A percentile compares a stretch with the other conserved stretches of the same genome.
Evolutionary conservation across 1,140 invertebrate species (phyloP).

Genomic region (Cephus cinctus): DNA sequence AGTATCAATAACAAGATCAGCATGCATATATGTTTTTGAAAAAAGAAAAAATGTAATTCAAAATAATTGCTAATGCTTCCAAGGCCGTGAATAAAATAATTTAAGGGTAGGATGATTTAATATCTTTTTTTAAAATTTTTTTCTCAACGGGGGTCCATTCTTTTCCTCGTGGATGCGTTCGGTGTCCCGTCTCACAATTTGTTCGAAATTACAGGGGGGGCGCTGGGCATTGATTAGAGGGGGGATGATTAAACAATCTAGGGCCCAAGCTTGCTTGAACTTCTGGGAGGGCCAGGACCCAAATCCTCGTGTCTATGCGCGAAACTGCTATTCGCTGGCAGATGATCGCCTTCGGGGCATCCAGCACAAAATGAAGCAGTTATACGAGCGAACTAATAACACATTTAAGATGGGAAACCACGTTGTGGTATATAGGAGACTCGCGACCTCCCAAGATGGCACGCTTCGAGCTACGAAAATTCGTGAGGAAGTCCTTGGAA

Average conservation of each 20-base stretch:
- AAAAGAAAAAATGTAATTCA: too few relatives aligned
- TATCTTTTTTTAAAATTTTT: too few relatives aligned
- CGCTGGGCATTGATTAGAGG: slow-evolving; percentile 26
- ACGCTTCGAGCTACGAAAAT: slow-evolving; percentile 23
- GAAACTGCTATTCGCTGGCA: slow-evolving; percentile 9
- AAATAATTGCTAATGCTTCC: too few relatives aligned
- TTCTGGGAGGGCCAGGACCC: slow-evolving; percentile 21
- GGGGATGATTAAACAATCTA: slow-evolving; percentile 29
- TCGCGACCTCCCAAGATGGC: slow-evolving; percentile 28
- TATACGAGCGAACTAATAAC: slow-evolving; percentile 34
- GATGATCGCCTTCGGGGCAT: slow-evolving; percentile 25
- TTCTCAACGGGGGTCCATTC: too few relatives aligned
- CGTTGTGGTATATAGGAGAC: slow-evolving; percentile 9
- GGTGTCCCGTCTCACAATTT: slow-evolving; percentile 14
- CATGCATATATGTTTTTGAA: too few relatives aligned
- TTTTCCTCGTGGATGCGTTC: too few relatives aligned
- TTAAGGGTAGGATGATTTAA: too few relatives aligned
- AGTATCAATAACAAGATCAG: too few relatives aligned
- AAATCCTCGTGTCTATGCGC: slow-evolving; percentile 3
- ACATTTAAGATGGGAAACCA: slow-evolving; percentile 25
- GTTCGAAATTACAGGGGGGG: slow-evolving; percentile 15
- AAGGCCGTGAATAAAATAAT: too few relatives aligned
- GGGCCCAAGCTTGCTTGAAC: slow-evolving; percentile 24
- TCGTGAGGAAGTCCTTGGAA: too few relatives aligned
- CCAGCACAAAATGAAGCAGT: slow-evolving; percentile 31